Conservation (phyloP, 1,140 invertebrate genomes). For the Apis dorsata region DNA sequence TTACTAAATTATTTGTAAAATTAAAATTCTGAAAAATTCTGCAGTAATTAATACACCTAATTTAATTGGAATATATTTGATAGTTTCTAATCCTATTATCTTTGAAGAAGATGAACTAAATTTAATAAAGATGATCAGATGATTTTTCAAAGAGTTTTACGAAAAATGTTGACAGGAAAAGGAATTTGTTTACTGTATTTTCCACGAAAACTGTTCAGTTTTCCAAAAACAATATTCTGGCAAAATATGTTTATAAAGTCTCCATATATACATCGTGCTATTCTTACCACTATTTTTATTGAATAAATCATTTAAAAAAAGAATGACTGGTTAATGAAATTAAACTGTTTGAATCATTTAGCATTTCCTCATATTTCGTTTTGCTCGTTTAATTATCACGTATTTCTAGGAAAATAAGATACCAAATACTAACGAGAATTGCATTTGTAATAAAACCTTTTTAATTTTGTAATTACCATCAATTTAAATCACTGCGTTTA, state of each 20-base stretch:
- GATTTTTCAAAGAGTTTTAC: not conserved
- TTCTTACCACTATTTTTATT: not conserved
- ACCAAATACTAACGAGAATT: not conserved
- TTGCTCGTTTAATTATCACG: not conserved
- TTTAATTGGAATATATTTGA: not conserved
- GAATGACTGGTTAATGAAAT: conserved; percentile 8
- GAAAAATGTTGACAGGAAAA: conserved; percentile 2
- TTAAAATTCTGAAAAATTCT: too few relatives aligned
- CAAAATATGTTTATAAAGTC: conserved; percentile 5
- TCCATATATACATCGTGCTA: not conserved
- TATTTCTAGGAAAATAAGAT: not conserved
- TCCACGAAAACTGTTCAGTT: conserved; percentile 1
- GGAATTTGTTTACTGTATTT: conserved; percentile 33
- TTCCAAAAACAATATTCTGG: conserved; percentile 4
- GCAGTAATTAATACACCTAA: too few relatives aligned
- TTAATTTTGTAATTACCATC: not conserved
- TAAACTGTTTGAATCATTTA: conserved; percentile 19
- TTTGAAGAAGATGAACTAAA: conserved; percentile 36
- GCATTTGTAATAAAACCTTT: conserved; percentile 16
- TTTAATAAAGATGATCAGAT: not conserved
- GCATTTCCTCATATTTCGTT: too few relatives aligned
- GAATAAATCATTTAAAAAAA: not conserved
- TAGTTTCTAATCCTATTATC: conserved; percentile 29
- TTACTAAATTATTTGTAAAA: too few relatives aligned
- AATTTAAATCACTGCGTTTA: not conserved